Percentiles rank a stretch among this genome's conserved stretches.
These are phyloP conservation scores for Dynastes grantii DNA, from an alignment of 2,888 invertebrate species.

Conservation along the genomic window DNA sequence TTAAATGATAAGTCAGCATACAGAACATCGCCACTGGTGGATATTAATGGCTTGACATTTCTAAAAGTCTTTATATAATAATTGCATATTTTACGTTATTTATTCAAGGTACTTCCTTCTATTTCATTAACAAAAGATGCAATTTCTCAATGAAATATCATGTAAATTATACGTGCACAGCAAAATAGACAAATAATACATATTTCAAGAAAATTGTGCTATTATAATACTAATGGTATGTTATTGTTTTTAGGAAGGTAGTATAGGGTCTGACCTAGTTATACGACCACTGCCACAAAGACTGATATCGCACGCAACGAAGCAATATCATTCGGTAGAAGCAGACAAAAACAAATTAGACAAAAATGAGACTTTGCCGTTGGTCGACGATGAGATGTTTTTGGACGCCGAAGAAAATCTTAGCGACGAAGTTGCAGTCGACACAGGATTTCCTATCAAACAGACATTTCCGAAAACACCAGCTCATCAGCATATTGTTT, in stretches of 20 bases:
- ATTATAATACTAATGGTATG: not conserved
- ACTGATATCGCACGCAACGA: conserved; percentile 65
- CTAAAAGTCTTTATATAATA: not conserved
- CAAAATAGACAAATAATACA: too few relatives aligned
- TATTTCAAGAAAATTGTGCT: too few relatives aligned
- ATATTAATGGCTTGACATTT: not conserved
- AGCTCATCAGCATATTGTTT: conserved; percentile 81
- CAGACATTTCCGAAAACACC: conserved; percentile 59
- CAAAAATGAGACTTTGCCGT: conserved; percentile 57
- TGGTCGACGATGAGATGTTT: conserved; percentile 80
- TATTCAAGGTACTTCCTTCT: not conserved
- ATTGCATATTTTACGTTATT: not conserved
- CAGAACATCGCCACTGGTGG: too few relatives aligned
- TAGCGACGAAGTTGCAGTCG: conserved; percentile 78
- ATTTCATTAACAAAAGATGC: not conserved
- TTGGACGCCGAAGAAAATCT: conserved; percentile 79
- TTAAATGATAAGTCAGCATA: too few relatives aligned
- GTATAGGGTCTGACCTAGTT: conserved; percentile 90
- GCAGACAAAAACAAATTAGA: conserved; percentile 41
- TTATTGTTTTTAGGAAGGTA: conserved; percentile 82
- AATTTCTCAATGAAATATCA: not conserved
- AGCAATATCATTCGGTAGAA: not conserved
- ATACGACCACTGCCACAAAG: conserved; percentile 89
- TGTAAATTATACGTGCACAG: not conserved
- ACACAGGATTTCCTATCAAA: conserved; percentile 76